phyloP scores from a whole-genome alignment of 2,113 vertebrate species.

The Channa argus region DNA sequence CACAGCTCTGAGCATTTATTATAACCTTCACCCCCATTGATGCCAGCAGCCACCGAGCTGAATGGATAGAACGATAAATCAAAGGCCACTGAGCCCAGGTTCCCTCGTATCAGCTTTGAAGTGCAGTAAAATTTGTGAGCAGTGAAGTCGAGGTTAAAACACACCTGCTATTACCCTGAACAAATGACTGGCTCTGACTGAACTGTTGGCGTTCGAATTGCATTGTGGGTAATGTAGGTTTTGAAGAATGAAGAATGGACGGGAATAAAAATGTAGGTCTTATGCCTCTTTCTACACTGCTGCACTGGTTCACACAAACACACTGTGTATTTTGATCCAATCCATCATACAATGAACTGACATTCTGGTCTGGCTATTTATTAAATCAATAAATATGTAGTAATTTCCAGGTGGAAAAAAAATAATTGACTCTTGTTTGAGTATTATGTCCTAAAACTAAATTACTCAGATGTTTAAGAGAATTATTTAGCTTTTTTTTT shows the following conservation, averaged over 20 bases:
- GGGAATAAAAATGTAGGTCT: too few species aligned
- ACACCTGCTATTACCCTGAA: not conserved
- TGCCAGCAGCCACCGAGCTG: constrained; percentile 9
- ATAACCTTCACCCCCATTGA: not conserved
- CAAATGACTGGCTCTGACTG: not conserved
- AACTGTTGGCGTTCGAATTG: not conserved
- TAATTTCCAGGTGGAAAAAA: too few species aligned
- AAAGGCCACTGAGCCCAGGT: constrained; percentile 9
- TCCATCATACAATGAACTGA: too few species aligned
- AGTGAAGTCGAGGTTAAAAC: not conserved
- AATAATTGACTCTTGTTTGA: too few species aligned
- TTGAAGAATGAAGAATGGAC: not conserved
- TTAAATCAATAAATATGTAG: too few species aligned
- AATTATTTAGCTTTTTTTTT: too few species aligned
- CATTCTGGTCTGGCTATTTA: too few species aligned
- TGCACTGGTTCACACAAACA: too few species aligned
- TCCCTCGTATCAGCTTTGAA: constrained; percentile 1
- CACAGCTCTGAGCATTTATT: constrained; percentile 28
- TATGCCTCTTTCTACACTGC: too few species aligned
- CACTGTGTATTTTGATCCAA: too few species aligned
- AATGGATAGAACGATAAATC: constrained; percentile 19
- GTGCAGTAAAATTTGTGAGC: not conserved
- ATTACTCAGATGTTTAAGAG: too few species aligned
- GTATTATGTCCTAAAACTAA: too few species aligned
- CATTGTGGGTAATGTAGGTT: not conserved